Evolutionary conservation across 2,113 vertebrate genomes (phyloP), one percentile per base, ranked within the genome.

Genomic region (Tylochromis polylepis): DNA sequence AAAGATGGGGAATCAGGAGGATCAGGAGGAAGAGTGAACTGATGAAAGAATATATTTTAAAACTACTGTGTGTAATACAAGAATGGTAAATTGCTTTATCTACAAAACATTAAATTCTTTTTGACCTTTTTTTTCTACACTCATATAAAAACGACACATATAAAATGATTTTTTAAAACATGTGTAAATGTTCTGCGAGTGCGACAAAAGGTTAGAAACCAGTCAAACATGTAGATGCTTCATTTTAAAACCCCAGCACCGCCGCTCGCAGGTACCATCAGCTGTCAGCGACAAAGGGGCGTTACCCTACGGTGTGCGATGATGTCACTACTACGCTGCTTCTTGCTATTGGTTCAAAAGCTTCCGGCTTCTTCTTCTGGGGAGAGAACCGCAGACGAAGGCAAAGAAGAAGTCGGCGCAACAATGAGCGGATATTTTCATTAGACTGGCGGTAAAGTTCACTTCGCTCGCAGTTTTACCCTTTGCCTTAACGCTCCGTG

Each of bases 361-460:
- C 91, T 96, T 96, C 95, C 95, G 83, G 90, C 46, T 95, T 95
- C 91, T 94, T 94, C 72, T 12, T 84, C 81, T 67, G 2, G 9
- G 22, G 55, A 11, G 80, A 87, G 88, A 65, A 90, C 53, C 41
- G 67, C 15, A 16, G 16, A 11, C 4, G 8, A 81, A 79, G 27
- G 12, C 41, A 55, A 65, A 24, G 12, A 38, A 3, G 10, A 79
- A 72, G 18, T n/a, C 22, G 34, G 62, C 4, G 56, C 49, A 20
- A 55, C 59, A 49, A 79, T 67, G 85, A 87, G 65, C n/a, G 24
- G 59, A 20, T 55, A 81, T 84, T 72, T 79, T 14, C 51, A 46
- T 24, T 38, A 67, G 59, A 82, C 3, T 3, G 14, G 14, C 18
- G 12, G 2, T 3, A 5, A 7, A n/a, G 46, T 56, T 12, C 15